Evolutionary conservation across 2,797 vertebrate genomes (phyloP).

Genomic region (Sebastes cheni): DNA sequence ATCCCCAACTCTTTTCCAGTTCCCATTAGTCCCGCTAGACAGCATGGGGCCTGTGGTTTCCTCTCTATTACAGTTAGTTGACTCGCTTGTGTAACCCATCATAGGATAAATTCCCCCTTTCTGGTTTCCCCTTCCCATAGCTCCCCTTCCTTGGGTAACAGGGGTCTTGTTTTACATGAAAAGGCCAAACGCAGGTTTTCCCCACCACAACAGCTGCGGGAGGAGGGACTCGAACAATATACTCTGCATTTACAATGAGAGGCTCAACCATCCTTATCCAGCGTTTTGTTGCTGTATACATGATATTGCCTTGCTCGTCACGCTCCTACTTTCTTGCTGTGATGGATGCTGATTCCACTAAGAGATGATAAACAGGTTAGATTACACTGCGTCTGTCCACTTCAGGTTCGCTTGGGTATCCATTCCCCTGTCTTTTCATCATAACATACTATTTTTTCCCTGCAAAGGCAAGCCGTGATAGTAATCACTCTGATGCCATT

Average conservation of each 20-base stretch:
- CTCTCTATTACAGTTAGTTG: conserved; percentile 43
- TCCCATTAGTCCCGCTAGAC: conserved; percentile 70
- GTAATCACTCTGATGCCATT: conserved; percentile 51
- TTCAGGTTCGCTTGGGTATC: conserved; percentile 21
- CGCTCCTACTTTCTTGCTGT: conserved; percentile 19
- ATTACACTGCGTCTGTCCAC: conserved; percentile 50
- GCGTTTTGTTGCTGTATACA: conserved; percentile 19
- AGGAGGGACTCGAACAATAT: conserved; percentile 49
- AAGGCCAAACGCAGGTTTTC: conserved; percentile 62
- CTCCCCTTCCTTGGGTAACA: conserved; percentile 24
- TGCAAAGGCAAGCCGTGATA: conserved; percentile 29
- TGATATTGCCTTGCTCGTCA: conserved; percentile 46
- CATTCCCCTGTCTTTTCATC: conserved; percentile 45
- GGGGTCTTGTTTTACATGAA: conserved; percentile 54
- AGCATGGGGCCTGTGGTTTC: conserved; percentile 81
- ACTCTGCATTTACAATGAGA: conserved; percentile 51
- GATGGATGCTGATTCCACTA: conserved; percentile 56
- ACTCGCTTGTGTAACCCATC: conserved; percentile 50
- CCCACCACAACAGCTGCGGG: conserved; percentile 53
- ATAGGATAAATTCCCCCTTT: conserved; percentile 40
- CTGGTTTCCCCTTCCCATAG: conserved; percentile 34
- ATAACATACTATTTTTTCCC: conserved; percentile 16
- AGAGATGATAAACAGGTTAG: conserved; percentile 63
- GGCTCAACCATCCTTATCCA: conserved; percentile 20
- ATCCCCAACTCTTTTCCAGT: conserved; percentile 52